Percentiles rank a stretch among this genome's conserved stretches.
Evolutionary conservation across 2,113 vertebrate species (phyloP).

Genomic region (Gopherus evgoodei): DNA sequence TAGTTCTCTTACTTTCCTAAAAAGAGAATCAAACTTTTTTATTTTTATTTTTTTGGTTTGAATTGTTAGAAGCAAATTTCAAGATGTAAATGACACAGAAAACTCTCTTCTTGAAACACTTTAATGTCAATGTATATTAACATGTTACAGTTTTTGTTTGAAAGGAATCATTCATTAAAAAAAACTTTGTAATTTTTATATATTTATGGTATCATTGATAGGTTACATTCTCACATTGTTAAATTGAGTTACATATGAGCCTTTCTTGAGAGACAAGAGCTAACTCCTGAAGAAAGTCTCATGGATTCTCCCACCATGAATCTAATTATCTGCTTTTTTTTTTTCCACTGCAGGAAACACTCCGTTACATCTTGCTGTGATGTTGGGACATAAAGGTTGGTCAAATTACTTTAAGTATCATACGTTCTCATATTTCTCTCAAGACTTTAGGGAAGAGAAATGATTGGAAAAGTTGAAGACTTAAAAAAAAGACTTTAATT

Average conservation of each 20-base stretch:
- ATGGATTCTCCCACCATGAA: neutral
- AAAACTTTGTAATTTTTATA: neutral
- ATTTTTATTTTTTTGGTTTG: neutral
- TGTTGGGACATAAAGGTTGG: slow-evolving; percentile 99
- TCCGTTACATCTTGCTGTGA: slow-evolving; percentile 97
- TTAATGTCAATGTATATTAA: neutral
- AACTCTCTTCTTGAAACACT: neutral
- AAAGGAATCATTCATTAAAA: neutral
- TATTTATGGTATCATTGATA: accelerated
- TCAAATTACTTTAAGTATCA: slow-evolving; percentile 25
- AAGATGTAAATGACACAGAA: neutral
- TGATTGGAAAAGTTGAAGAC: neutral
- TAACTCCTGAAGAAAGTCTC: neutral
- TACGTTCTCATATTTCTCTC: neutral
- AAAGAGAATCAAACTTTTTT: neutral
- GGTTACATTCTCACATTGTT: neutral
- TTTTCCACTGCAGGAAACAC: slow-evolving; percentile 90
- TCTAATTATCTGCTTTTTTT: slow-evolving; percentile 16
- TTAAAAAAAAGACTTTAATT: accelerated
- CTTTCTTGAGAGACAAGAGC: neutral
- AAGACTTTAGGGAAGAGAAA: neutral
- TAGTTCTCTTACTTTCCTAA: neutral
- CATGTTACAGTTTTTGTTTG: neutral
- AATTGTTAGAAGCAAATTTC: neutral
- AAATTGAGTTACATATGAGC: accelerated